Evolutionary conservation across 2,888 invertebrate species (phyloP).

Genomic region (Macroteleia sp.): DNA sequence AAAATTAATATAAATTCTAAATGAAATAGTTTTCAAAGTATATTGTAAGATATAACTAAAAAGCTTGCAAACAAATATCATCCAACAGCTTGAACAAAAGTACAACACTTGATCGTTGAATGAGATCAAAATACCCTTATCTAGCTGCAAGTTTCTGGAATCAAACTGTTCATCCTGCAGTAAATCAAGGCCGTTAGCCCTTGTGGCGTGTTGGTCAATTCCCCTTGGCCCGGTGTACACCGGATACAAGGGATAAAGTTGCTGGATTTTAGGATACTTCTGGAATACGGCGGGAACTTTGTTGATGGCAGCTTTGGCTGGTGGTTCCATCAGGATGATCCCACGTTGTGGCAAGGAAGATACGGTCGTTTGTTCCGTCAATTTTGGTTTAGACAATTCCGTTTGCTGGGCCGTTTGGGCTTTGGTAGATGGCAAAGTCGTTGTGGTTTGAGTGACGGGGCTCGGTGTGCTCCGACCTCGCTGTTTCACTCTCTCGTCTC

Average conservation of each 20-base stretch:
- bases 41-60: not conserved
- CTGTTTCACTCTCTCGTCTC: slow-evolving; percentile 71
- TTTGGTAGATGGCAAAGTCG: slow-evolving; percentile 64
- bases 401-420: slow-evolving; percentile 41
- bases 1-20: too few relatives aligned
- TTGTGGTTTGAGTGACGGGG: slow-evolving; percentile 63
- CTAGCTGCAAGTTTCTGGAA: slow-evolving; percentile 76
- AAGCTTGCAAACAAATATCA: slow-evolving; percentile 20
- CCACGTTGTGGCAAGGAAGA: slow-evolving; percentile 79
- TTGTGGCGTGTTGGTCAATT: slow-evolving; percentile 75
- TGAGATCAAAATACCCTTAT: slow-evolving; percentile 72
- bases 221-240: slow-evolving; percentile 79
- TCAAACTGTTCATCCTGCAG: slow-evolving; percentile 81
- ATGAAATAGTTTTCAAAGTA: too few relatives aligned
- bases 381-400: slow-evolving; percentile 62
- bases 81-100: slow-evolving; percentile 23
- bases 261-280: slow-evolving; percentile 90
- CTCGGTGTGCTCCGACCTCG: slow-evolving; percentile 75
- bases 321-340: slow-evolving; percentile 81
- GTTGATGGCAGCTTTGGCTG: slow-evolving; percentile 79
- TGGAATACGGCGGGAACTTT: slow-evolving; percentile 90
- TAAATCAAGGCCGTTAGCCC: slow-evolving; percentile 79
- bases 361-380: slow-evolving; percentile 73
- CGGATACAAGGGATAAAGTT: slow-evolving; percentile 87
- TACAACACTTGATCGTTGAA: slow-evolving; percentile 8